phyloP scores from a whole-genome alignment of 2,888 invertebrate species.

The Aelia acuminata region DNA sequence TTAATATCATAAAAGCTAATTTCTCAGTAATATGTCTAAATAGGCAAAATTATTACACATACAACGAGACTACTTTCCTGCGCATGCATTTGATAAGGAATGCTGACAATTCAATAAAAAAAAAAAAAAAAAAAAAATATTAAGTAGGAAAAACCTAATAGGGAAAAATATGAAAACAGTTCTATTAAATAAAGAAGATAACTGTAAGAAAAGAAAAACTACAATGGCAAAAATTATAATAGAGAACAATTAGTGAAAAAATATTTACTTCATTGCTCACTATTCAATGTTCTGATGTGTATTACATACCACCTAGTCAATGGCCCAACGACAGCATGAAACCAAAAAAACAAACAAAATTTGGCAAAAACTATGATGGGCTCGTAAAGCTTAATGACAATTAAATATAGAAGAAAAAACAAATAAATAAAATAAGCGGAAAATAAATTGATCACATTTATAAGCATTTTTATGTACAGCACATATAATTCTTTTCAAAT shows the following conservation, averaged over 20 bases:
- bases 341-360: conserved; percentile 57
- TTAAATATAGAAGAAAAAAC: not conserved
- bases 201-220: not conserved
- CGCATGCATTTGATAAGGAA: not conserved
- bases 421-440: not conserved
- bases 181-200: not conserved
- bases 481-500: not conserved
- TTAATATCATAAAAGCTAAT: not conserved
- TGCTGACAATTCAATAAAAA: not conserved
- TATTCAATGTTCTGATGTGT: conserved; percentile 32
- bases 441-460: conserved; percentile 17
- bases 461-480: conserved; percentile 33
- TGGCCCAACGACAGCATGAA: conserved; percentile 63
- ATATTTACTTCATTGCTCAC: conserved; percentile 42
- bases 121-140: not conserved
- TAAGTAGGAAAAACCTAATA: not conserved
- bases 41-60: not conserved
- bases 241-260: not conserved
- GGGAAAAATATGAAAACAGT: not conserved
- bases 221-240: not conserved
- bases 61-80: not conserved
- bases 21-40: not conserved
- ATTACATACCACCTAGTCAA: conserved; percentile 62
- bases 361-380: conserved; percentile 45
- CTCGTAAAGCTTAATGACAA: not conserved